Conservation (phyloP, 2,888 invertebrate genomes). For the Polia nebulosa region DNA sequence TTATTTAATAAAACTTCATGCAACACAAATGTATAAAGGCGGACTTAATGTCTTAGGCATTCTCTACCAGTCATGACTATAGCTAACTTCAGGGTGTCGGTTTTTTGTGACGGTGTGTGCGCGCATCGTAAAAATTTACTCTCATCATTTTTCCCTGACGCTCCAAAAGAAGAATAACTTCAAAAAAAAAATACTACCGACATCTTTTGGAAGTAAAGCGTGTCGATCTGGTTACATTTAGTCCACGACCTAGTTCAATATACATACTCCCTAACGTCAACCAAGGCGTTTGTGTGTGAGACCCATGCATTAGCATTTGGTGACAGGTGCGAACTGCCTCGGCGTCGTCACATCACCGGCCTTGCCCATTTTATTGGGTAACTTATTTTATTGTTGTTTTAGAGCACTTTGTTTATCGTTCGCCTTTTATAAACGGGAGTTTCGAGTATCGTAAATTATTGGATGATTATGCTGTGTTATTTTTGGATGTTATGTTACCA, state of each 20-base stretch:
- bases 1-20: too few relatives aligned
- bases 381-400: constrained; percentile 74
- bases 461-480: constrained; percentile 29
- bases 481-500: constrained; percentile 1
- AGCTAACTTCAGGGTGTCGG: too few relatives aligned
- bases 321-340: constrained; percentile 82
- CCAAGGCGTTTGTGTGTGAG: constrained; percentile 61
- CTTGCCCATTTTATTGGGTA: constrained; percentile 68
- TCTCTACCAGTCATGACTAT: too few relatives aligned
- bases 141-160: too few relatives aligned
- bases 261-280: constrained; percentile 32
- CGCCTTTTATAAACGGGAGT: constrained; percentile 48
- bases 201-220: too few relatives aligned
- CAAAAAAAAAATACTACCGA: too few relatives aligned
- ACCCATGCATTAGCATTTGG: constrained; percentile 82
- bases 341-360: constrained; percentile 50
- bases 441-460: constrained; percentile 48
- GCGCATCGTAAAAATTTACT: too few relatives aligned
- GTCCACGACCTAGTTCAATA: background rate
- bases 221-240: too few relatives aligned
- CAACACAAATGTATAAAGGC: too few relatives aligned
- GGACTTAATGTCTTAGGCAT: too few relatives aligned
- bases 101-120: too few relatives aligned
- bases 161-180: too few relatives aligned
- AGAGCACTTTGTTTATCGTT: constrained; percentile 67